A percentile compares a stretch with the other conserved stretches of the same genome.
These are phyloP conservation scores for Ibidorhyncha struthersii DNA, from an alignment of 2,113 vertebrate species.

Conservation along the genomic window DNA sequence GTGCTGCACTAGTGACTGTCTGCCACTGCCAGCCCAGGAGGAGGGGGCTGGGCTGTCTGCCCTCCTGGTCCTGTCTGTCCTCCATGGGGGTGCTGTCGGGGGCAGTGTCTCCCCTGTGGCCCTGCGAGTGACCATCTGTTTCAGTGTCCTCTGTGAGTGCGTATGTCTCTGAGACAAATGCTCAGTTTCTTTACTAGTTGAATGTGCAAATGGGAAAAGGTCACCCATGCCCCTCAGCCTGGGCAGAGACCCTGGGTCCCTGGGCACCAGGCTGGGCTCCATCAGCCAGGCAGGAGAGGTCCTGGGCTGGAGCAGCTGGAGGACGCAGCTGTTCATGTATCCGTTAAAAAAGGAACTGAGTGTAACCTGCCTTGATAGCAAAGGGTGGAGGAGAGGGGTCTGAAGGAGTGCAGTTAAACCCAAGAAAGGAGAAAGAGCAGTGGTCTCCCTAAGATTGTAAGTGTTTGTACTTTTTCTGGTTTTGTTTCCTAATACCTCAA, in stretches of 20 bases:
- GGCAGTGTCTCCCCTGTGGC: background rate
- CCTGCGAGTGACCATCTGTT: fast-evolving
- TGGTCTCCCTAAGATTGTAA: background rate
- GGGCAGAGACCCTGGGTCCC: background rate
- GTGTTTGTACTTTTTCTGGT: background rate
- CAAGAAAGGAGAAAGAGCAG: background rate
- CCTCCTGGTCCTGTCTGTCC: no score
- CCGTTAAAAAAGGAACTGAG: background rate
- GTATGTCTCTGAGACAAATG: no score
- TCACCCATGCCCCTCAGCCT: no score
- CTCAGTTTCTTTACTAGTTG: background rate
- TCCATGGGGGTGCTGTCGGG: fast-evolving
- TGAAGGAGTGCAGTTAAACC: background rate
- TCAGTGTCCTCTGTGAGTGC: no score
- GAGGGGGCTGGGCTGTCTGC: background rate
- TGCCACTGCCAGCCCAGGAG: no score
- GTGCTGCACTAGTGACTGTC: background rate
- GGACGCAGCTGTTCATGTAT: fast-evolving
- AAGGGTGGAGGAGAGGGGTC: fast-evolving
- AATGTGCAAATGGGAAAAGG: background rate
- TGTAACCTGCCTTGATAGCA: background rate
- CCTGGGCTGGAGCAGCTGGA: background rate
- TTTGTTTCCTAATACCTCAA: background rate
- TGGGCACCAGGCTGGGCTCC: no score
- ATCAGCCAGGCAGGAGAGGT: background rate